These are phyloP conservation scores for Chrysolina oricalcia DNA, from an alignment of 2,888 invertebrate species.

Conservation along the genomic window DNA sequence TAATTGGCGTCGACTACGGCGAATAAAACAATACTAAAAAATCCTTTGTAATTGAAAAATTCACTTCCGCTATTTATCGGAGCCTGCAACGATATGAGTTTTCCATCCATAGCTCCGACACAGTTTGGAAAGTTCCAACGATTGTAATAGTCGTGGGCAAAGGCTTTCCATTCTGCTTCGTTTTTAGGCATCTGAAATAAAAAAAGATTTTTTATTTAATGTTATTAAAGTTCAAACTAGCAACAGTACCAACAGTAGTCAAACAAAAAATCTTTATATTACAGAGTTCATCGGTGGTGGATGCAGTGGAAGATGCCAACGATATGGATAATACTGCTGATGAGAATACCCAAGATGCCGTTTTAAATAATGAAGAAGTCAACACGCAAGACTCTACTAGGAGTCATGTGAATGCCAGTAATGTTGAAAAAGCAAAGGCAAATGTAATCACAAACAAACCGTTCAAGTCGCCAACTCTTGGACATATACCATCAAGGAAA, in stretches of 20 bases:
- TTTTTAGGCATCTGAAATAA: slow-evolving; percentile 33
- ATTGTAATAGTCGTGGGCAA: slow-evolving; percentile 24
- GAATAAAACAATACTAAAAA: no score
- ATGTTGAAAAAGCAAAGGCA: no score
- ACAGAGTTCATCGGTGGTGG: slow-evolving; percentile 37
- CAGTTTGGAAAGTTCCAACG: slow-evolving; percentile 37
- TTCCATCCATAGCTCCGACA: slow-evolving; percentile 63
- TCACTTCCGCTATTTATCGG: slow-evolving; percentile 59
- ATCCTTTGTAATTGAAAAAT: slow-evolving; percentile 63
- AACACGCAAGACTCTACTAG: slow-evolving; percentile 28
- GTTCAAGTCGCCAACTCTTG: slow-evolving; percentile 31
- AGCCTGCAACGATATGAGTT: slow-evolving; percentile 61
- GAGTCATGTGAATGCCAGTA: no score
- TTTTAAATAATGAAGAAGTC: slow-evolving; percentile 42
- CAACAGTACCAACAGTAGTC: slow-evolving; percentile 22
- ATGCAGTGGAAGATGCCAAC: slow-evolving; percentile 38
- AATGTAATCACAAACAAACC: slow-evolving; percentile 20
- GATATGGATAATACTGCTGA: slow-evolving; percentile 42
- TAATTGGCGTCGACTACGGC: slow-evolving; percentile 57
- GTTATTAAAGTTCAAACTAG: no score
- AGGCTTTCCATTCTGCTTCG: neutral
- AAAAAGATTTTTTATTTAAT: no score
- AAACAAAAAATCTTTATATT: no score
- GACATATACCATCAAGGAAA: slow-evolving; percentile 26
- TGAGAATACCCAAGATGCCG: slow-evolving; percentile 38